Evolutionary conservation across 2,888 invertebrate genomes (phyloP).

Genomic region (Lycophotia porphyrea): DNA sequence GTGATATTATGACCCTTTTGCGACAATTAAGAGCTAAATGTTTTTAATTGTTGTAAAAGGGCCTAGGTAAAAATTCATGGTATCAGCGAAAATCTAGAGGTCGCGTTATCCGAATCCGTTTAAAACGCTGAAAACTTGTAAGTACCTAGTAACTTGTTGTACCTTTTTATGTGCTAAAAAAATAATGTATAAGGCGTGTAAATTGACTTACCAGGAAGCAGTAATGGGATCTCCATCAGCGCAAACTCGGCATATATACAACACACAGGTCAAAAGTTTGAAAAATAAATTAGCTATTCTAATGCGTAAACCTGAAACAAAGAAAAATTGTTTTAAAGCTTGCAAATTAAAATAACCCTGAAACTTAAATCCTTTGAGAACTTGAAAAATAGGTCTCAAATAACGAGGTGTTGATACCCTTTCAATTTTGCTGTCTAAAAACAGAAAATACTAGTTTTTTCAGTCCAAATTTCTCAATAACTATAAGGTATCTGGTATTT

Average conservation of each 20-base stretch:
- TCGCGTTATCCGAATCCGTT: neutral
- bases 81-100: neutral
- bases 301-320: slow-evolving; percentile 97
- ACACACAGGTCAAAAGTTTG: slow-evolving; percentile 98
- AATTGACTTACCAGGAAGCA: slow-evolving; percentile 94
- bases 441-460: no score
- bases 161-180: neutral
- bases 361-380: neutral
- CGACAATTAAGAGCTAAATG: neutral
- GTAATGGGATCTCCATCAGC: slow-evolving; percentile 96
- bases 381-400: neutral
- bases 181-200: neutral
- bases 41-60: no score
- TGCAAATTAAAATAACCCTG: neutral
- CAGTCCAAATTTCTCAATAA: no score
- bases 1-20: neutral
- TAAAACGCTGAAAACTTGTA: neutral
- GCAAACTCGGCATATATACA: slow-evolving; percentile 98
- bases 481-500: no score
- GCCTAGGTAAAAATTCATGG: neutral
- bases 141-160: no score
- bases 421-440: no score
- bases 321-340: slow-evolving; percentile 6
- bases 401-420: neutral
- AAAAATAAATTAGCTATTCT: slow-evolving; percentile 99